Evolutionary conservation across 1,140 invertebrate species (phyloP).

Genomic region (Monochamus saltuarius): DNA sequence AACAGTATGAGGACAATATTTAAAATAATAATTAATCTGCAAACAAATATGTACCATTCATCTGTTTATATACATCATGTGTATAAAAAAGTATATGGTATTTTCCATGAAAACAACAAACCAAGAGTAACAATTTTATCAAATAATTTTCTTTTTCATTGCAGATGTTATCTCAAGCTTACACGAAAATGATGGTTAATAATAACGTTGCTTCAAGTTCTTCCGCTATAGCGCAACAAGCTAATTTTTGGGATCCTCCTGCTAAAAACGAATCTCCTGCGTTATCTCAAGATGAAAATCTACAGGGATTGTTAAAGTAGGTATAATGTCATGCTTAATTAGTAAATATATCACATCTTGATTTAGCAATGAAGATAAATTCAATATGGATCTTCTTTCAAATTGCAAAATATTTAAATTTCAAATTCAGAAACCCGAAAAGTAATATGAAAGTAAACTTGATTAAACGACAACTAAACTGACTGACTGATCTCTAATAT

Average conservation of each 20-base stretch:
- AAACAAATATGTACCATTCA: too few relatives aligned
- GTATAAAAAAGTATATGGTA: too few relatives aligned
- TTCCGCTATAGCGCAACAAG: constrained; percentile 60
- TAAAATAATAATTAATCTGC: constrained; percentile 5
- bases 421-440: too few relatives aligned
- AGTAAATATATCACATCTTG: too few relatives aligned
- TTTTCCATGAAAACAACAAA: too few relatives aligned
- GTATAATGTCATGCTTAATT: constrained; percentile 6
- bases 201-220: constrained; percentile 54
- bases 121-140: background rate
- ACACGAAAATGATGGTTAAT: constrained; percentile 54
- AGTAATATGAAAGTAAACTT: too few relatives aligned
- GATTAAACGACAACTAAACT: too few relatives aligned
- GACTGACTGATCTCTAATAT: too few relatives aligned
- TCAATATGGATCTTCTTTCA: too few relatives aligned
- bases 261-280: constrained; percentile 40
- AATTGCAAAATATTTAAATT: too few relatives aligned
- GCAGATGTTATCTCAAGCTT: constrained; percentile 60
- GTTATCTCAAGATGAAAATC: constrained; percentile 30
- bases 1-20: constrained; percentile 52
- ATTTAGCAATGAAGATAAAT: too few relatives aligned
- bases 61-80: too few relatives aligned
- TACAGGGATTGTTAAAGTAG: constrained; percentile 40
- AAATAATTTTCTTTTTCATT: constrained; percentile 33
- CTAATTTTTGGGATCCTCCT: constrained; percentile 66